Base-by-base conservation (phyloP, 2,797 vertebrate genomes). In the Silurus aristotelis region DNA sequence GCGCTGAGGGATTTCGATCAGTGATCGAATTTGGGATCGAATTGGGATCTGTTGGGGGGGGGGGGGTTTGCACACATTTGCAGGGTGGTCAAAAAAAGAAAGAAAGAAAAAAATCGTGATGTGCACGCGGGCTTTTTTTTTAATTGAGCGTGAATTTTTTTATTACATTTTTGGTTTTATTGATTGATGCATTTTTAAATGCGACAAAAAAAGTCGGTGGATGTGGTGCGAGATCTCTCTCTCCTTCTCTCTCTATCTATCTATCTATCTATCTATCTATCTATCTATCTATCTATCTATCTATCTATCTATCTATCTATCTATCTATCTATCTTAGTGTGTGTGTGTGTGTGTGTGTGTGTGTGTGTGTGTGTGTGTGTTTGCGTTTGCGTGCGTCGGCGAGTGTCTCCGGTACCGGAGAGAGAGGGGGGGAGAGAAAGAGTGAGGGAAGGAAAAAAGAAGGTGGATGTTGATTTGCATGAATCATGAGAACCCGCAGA, bases 401-500 rank as follows among this genome's bases (percentile, higher is more conserved):
- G 82, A 83, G 82, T 82, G 80, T 82, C 80, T 82, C 80, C 80
- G 80, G 80, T 81, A 80, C 22, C 38, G 10, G 63, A 64, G 79
- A 70, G 61, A 80, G 80, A 58, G 71, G 60, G 58, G 70, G 70
- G 25, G 81, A 25, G 80, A 19, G 80, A 31, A 31, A 75, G 79
- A 31, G 87, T 46, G 84, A 58, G 68, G 48, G 82, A 61, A 83
- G 68, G 80, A 64, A 86, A 31, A 48, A n/a, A 79, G 87, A 67
- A 81, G 89, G 90, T 91, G 91, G 90, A 48, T 87, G 83, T 90
- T 91, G 89, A 89, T 89, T 87, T 89, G 71, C 91, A 91, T 86
- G 89, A 87, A 90, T 90, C 88, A 88, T 58, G 68, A 89, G 89
- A 46, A 55, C 38, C 31, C 81, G 27, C 81, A 79, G 58, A 79